Percentiles rank a stretch among this genome's conserved stretches.
phyloP scores from a whole-genome alignment of 2,797 vertebrate genomes.

The Centropyge bicolor region DNA sequence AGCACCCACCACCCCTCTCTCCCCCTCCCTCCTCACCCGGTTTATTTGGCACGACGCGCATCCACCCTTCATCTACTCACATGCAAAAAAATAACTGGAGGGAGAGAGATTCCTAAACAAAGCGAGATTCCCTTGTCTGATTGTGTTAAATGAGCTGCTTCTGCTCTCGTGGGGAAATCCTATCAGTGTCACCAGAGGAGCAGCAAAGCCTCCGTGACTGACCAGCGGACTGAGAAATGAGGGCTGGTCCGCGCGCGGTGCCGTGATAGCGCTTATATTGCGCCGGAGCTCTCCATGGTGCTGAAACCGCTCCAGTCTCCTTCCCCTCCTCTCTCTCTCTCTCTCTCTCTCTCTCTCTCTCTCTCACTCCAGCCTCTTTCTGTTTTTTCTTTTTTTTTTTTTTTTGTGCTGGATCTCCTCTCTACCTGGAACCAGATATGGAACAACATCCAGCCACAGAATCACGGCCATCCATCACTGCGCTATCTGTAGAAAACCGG shows the following conservation, averaged over 20 bases:
- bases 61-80: background rate
- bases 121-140: conserved; percentile 53
- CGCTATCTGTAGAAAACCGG: conserved; percentile 28
- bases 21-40: background rate
- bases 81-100: conserved; percentile 1
- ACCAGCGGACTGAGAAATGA: conserved; percentile 69
- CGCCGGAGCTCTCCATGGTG: conserved; percentile 70
- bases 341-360: background rate
- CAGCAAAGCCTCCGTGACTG: conserved; percentile 68
- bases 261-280: conserved; percentile 22
- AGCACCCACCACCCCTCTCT: background rate
- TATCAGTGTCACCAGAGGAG: conserved; percentile 70
- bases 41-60: conserved; percentile 36
- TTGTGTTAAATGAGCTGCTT: conserved; percentile 72
- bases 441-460: conserved; percentile 36
- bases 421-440: conserved; percentile 41
- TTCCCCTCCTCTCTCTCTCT: background rate
- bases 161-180: conserved; percentile 67
- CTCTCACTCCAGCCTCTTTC: conserved; percentile 8
- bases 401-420: conserved; percentile 19
- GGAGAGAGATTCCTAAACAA: conserved; percentile 25
- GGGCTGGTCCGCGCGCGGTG: conserved; percentile 53
- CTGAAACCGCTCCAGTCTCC: conserved; percentile 61
- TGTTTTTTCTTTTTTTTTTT: background rate
- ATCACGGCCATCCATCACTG: conserved; percentile 51